Evolutionary conservation across 2,797 vertebrate genomes (phyloP).

Genomic region (Pristis pectinata): DNA sequence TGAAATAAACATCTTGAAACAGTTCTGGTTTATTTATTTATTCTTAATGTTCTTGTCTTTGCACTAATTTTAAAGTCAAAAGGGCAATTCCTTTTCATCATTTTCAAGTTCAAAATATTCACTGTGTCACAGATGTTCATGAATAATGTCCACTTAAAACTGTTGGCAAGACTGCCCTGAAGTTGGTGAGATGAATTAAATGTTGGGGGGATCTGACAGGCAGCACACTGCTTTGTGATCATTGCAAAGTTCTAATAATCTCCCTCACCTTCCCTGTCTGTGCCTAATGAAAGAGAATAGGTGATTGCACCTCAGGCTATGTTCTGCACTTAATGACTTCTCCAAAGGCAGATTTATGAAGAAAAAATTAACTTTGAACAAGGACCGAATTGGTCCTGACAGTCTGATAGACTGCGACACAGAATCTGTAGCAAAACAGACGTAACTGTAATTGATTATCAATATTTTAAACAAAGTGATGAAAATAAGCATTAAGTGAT

Average conservation of each 20-base stretch:
- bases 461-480: constrained; percentile 99
- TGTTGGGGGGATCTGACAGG: constrained; percentile 98
- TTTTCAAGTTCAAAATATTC: constrained; percentile 74
- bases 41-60: constrained; percentile 63
- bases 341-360: constrained; percentile 83
- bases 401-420: constrained; percentile 94
- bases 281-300: constrained; percentile 99
- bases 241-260: constrained; percentile 99
- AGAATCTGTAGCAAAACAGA: constrained; percentile 97
- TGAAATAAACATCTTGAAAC: constrained; percentile 19
- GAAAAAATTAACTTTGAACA: constrained; percentile 93
- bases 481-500: constrained; percentile 98
- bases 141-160: constrained; percentile 98
- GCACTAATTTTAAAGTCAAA: constrained; percentile 88
- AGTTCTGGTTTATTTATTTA: constrained; percentile 37
- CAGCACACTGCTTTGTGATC: constrained; percentile 98
- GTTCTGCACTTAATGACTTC: constrained; percentile 79
- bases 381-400: constrained; percentile 92
- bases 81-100: constrained; percentile 76
- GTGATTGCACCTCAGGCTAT: constrained; percentile 98
- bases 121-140: constrained; percentile 94
- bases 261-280: constrained; percentile 99
- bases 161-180: constrained; percentile 64
- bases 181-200: constrained; percentile 96
- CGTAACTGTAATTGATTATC: constrained; percentile 98